Base-by-base conservation (phyloP, 2,888 invertebrate species). In the Allacma fusca region DNA sequence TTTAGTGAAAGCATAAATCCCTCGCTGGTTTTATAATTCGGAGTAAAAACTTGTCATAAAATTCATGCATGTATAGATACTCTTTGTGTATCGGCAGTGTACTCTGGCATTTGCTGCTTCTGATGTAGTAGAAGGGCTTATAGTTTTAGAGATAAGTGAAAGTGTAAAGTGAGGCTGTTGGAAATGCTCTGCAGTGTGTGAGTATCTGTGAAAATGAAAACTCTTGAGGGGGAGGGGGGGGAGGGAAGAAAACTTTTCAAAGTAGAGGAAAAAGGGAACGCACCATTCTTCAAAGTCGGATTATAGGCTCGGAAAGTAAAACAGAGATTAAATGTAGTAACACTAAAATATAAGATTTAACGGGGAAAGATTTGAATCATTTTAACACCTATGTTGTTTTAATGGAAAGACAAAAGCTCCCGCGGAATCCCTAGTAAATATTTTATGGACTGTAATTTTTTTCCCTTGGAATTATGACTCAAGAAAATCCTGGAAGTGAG, bases 351-450 rank as follows among this genome's bases (percentile, higher is more conserved):
- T 19, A 50, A 50, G 50, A 5, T 50, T 50, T 50, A 13, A 1
- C 50, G 50, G 2, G 2, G 16, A 50, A 12, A 50, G 50, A 50
- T 50, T 50, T 16, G 9, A 13, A n/a, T 50, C 50, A 13, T 50
- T 50, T 50, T 16, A 50, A 50, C 50, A 50, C 50, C 50, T 50
- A 13, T 50, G 50, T 50, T 50, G 1, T 50, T 50, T 50, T 50
- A 19, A 50, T n/a, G 19, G 50, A 4, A 16, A 19, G 1, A 5
- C 50, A 50, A 50, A 50, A 50, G 50, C 19, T 34, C 4, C 2
- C 7, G 19, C 50, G 50, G n/a, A 50, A 50, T 12, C 16, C n/a
- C 19, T 2, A 50, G 9, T 12, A 50, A 50, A 50, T 50, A 50
- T 50, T 50, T 50, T 50, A 50, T 50, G n/a, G 50, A 9, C 16